Base-by-base conservation (phyloP, 2,113 vertebrate species). In the Clupea harengus region DNA sequence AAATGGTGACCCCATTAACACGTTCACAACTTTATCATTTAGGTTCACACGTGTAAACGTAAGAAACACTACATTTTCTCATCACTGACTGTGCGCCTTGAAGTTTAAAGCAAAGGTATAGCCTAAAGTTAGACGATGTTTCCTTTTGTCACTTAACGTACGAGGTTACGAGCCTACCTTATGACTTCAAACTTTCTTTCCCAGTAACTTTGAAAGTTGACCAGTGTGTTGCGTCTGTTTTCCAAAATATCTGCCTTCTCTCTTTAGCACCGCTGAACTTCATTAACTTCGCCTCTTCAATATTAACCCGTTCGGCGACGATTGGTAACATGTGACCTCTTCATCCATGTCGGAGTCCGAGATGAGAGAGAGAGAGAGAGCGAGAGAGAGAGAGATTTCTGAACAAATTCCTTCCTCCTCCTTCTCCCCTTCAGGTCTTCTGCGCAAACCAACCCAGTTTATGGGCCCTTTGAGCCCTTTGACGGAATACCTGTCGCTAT, bases 281-380 rank as follows among this genome's bases (percentile, higher is more conserved):
- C 72, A 78, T 78, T 78, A 78, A 78, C 72, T 39, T 78, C 20
- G 22, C 72, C 25, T 17, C 11, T 39, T 28, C 67, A 4, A 6
- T 4, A 13, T 78, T 78, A 78, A 78, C 72, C 72, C 72, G 13
- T 78, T 78, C 32, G 10, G 10, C 13, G 13, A 5, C 72, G 28
- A 13, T 32, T 78, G 72, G 32, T 13, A 78, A n/a, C 72, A 78
- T 78, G 72, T 78, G 72, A 78, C 72, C 28, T 78, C 11, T 78
- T 6, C 72, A 78, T 39, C 72, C 72, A 78, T 78, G 72, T 78
- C 72, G 28, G 72, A 78, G 72, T 13, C 72, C 28, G 72, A 78
- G 72, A 9, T 6, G 54, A 60, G 3, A 60, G 54, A 7, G 64
- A 67, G n/a, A 10, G 22, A 1, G 28, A 39, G 72, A 32, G 28